A percentile compares a stretch with the other conserved stretches of the same genome.
phyloP scores from a whole-genome alignment of 35 echinoderm and acorn worm genomes.

The Diadema setosum region DNA sequence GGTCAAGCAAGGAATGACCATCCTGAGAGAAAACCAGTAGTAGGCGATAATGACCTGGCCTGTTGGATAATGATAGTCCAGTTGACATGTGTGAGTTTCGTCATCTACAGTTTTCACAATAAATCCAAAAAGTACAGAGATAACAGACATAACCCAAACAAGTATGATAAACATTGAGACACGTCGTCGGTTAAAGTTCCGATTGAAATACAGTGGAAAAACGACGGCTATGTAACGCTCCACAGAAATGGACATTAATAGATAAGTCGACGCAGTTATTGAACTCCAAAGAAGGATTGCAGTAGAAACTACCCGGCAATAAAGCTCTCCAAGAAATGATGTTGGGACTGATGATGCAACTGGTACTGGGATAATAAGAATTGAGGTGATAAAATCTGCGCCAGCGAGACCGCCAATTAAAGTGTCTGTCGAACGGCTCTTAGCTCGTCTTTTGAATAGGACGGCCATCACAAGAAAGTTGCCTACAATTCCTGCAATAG shows the following conservation, averaged over 20 bases:
- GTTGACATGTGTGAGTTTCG: not conserved
- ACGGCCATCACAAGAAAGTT: constrained; percentile 20
- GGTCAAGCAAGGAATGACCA: not conserved
- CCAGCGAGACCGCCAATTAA: constrained; percentile 10
- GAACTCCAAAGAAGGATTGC: constrained; percentile 8
- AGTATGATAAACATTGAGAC: not conserved
- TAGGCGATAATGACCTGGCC: not conserved
- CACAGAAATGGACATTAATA: constrained; percentile 17
- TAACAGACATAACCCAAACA: constrained; percentile 11
- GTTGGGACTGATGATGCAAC: not conserved
- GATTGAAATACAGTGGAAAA: constrained; percentile 15
- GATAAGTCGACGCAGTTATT: constrained; percentile 1
- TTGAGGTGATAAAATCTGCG: constrained; percentile 23
- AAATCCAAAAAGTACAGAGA: not conserved
- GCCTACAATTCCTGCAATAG: constrained; percentile 13
- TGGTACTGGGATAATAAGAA: not conserved
- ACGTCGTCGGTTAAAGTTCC: not conserved
- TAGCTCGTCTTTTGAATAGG: not conserved
- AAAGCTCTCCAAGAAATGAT: constrained; percentile 1
- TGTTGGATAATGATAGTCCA: not conserved
- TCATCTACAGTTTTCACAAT: not conserved
- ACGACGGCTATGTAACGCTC: constrained; percentile 20
- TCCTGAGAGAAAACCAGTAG: not conserved
- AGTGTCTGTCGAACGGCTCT: not conserved
- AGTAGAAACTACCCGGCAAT: constrained; percentile 27